Evolutionary conservation across 2,888 invertebrate species (phyloP).

Genomic region (Hirudinaria manillensis): DNA sequence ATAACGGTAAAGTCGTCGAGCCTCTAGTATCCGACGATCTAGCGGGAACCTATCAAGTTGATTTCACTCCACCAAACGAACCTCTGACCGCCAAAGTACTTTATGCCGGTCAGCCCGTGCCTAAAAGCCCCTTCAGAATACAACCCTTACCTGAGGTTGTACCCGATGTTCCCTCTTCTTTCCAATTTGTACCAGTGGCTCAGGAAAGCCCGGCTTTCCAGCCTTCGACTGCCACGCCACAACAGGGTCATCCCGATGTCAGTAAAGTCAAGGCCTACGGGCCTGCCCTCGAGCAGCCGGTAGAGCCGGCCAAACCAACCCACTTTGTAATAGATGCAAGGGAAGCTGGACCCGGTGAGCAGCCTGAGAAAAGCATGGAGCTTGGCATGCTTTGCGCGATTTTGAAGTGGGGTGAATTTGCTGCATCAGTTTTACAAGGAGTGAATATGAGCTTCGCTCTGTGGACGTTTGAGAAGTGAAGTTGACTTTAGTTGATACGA

Average conservation of each 20-base stretch:
- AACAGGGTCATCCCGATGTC: constrained; percentile 61
- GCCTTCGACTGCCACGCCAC: constrained; percentile 44
- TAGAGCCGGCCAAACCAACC: constrained; percentile 67
- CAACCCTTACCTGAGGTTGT: constrained; percentile 47
- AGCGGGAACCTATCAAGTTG: constrained; percentile 22
- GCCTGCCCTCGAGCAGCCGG: constrained; percentile 63
- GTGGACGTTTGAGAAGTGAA: no score
- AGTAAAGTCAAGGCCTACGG: constrained; percentile 66
- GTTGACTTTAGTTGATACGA: no score
- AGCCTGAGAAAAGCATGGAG: background rate
- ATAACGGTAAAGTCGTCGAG: constrained; percentile 7
- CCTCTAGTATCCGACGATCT: constrained; percentile 18
- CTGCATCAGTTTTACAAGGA: no score
- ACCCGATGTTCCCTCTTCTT: constrained; percentile 6
- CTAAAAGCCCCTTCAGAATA: constrained; percentile 41
- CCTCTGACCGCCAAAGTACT: constrained; percentile 57
- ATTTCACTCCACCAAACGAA: constrained; percentile 23
- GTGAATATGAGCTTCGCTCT: no score
- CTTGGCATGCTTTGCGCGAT: background rate
- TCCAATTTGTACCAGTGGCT: background rate
- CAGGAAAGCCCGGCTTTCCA: background rate
- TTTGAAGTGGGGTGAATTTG: background rate
- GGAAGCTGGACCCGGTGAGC: constrained; percentile 64
- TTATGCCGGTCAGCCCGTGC: constrained; percentile 26
- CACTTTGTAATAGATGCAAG: constrained; percentile 76